Conservation (phyloP, 2,797 vertebrate genomes). For the Macrochelys suwanniensis region DNA sequence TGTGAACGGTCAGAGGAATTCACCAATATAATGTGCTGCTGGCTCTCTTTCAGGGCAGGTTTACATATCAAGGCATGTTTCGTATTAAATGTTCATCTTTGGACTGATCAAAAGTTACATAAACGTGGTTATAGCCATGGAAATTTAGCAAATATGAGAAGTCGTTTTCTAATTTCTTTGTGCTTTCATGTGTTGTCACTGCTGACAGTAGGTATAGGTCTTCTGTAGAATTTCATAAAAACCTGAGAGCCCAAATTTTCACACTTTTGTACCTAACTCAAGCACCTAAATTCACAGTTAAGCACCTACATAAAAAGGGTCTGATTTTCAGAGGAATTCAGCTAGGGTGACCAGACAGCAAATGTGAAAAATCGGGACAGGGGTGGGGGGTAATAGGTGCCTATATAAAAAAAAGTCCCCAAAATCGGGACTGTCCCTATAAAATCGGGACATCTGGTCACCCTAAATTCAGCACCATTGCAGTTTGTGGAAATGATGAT, state of each 20-base stretch:
- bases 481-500: not conserved
- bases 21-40: not conserved
- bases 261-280: not conserved
- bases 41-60: not conserved
- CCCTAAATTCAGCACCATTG: not conserved
- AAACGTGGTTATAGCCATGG: not conserved
- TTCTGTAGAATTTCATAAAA: not conserved
- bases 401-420: too few species aligned
- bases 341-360: too few species aligned
- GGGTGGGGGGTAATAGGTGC: too few species aligned
- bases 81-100: not conserved
- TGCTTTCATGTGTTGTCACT: not conserved
- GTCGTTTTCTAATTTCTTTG: not conserved
- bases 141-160: not conserved
- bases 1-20: constrained; percentile 1
- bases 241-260: not conserved
- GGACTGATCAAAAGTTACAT: constrained; percentile 1
- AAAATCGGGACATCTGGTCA: too few species aligned
- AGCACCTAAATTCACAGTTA: not conserved
- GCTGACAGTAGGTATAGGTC: not conserved
- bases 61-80: not conserved
- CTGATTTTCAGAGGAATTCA: not conserved
- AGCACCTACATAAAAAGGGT: not conserved
- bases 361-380: too few species aligned
- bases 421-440: too few species aligned